phyloP scores from a whole-genome alignment of 2,797 vertebrate species.

The Petrocephalus schoutedeni region DNA sequence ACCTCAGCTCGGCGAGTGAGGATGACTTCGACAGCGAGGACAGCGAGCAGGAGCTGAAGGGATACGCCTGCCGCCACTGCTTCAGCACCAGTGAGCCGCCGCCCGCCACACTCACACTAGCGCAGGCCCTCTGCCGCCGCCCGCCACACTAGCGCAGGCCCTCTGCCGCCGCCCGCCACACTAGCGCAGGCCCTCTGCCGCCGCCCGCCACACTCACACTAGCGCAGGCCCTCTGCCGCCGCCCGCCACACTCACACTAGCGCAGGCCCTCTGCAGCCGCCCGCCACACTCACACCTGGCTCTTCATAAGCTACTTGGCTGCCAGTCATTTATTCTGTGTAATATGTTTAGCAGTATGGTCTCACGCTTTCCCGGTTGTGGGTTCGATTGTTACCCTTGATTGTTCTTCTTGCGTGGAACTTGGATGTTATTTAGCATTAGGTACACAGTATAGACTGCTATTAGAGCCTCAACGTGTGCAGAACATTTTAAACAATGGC shows the following conservation, averaged over 20 bases:
- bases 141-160: too few species aligned
- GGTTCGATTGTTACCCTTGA: not conserved
- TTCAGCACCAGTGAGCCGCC: constrained; percentile 82
- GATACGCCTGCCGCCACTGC: constrained; percentile 98
- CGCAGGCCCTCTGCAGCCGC: too few species aligned
- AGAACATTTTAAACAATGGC: not conserved
- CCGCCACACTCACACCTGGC: too few species aligned
- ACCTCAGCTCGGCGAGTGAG: constrained; percentile 96
- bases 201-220: too few species aligned
- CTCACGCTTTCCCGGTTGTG: not conserved
- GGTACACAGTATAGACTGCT: not conserved
- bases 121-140: too few species aligned
- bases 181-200: too few species aligned
- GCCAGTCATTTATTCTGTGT: not conserved
- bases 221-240: too few species aligned
- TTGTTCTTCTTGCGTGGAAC: not conserved
- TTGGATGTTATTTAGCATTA: not conserved
- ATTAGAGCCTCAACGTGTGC: not conserved
- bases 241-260: too few species aligned
- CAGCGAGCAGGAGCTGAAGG: constrained; percentile 98
- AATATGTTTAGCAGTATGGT: not conserved
- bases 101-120: too few species aligned
- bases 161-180: too few species aligned
- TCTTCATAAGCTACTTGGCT: not conserved
- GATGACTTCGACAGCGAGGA: constrained; percentile 99